Base-by-base conservation (phyloP, 1,140 invertebrate species). In the Diachasmimorpha longicaudata region DNA sequence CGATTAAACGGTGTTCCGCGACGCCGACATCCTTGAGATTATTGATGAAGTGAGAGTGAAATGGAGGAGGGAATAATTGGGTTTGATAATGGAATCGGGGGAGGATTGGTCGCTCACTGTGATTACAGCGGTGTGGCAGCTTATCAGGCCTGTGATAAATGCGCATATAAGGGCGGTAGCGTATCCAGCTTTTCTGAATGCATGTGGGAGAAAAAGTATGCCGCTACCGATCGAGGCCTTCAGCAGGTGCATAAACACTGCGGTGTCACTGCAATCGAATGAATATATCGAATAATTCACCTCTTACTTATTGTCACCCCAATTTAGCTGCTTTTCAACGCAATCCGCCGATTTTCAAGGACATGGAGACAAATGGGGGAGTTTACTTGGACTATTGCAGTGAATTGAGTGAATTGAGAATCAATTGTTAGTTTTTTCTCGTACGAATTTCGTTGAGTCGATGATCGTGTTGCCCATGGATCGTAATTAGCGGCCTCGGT, bases 191-290 rank as follows among this genome's bases (percentile, higher is more conserved):
- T 91, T 89, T 77, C 86, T 89, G 77, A 93, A 90, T 13, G 91
- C 91, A 58, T 88, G 81, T 25, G 92, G 91, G 81, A 93, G 89
- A 42, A 93, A 92, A 70, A 93, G 81, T 52, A 93, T 88, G 0
- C 92, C 92, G 2, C 89, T 91, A 1, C 92, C 92, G 25, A 92
- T 83, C 63, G 92, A 91, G 52, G 85, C 82, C 79, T 92, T 91
- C 42, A 91, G 55, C 4, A 92, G 77, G 80, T 91, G 91, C 79
- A 90, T 80, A 70, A 91, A 80, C 3, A 87, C 89, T 1, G 83
- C 84, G 2, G 85, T 82, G 73, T 89, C 87, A 11, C 88, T 89
- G 82, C 66, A 77, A 79, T 75, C 42, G 25, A 68, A 77, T 72
- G 42, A 44, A 73, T 14, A 36, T 52, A 48, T 63, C 25, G 10